phyloP scores from a whole-genome alignment of 2,888 invertebrate species.

The Tipula unca region DNA sequence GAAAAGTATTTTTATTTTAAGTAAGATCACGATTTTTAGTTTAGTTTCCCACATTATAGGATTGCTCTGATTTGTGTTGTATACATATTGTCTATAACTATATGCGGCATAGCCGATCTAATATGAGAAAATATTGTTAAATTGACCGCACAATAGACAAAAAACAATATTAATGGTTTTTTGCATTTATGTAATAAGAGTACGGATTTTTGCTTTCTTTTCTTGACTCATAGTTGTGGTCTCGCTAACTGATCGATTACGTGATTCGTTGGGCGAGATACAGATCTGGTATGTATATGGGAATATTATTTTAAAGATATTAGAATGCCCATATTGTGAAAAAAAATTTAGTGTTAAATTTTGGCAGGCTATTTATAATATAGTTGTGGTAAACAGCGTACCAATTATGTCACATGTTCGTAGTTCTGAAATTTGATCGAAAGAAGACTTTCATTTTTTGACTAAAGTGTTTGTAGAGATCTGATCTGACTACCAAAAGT shows the following conservation, averaged over 20 bases:
- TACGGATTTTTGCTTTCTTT: neutral
- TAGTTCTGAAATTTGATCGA: too few species aligned
- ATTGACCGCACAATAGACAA: neutral
- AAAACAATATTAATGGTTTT: neutral
- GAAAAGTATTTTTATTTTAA: neutral
- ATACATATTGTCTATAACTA: neutral
- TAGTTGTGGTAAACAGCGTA: too few species aligned
- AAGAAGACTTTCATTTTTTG: too few species aligned
- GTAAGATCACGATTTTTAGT: neutral
- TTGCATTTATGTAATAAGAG: too few species aligned
- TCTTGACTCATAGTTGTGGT: neutral
- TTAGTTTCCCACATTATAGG: neutral
- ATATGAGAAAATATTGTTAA: neutral
- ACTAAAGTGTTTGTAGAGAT: too few species aligned
- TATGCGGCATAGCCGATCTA: neutral
- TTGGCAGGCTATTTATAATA: too few species aligned
- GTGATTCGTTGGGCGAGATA: neutral
- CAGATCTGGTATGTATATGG: neutral
- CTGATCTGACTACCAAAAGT: too few species aligned
- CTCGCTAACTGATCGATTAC: neutral
- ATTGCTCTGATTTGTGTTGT: neutral
- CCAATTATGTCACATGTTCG: too few species aligned
- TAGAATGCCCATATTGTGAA: too few species aligned
- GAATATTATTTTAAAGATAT: neutral
- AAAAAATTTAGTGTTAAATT: too few species aligned